Conservation (phyloP, 2,113 vertebrate genomes). For the Halichoeres trimaculatus region DNA sequence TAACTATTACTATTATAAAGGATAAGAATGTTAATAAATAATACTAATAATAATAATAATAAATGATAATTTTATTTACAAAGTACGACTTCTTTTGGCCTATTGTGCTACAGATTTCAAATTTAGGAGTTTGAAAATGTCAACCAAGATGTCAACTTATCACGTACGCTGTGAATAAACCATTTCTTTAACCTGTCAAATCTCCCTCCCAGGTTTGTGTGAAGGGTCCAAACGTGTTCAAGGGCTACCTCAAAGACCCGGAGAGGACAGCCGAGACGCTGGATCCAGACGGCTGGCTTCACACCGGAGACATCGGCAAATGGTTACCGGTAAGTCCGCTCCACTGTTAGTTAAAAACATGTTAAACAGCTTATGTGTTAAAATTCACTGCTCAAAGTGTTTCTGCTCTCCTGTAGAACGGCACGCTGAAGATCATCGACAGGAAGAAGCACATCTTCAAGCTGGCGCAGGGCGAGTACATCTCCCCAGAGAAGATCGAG, state of each 20-base stretch:
- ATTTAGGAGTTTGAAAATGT: too few relatives aligned
- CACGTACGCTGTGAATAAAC: too few relatives aligned
- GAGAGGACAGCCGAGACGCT: slow-evolving; percentile 91
- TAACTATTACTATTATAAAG: too few relatives aligned
- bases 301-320: slow-evolving; percentile 96
- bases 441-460: slow-evolving; percentile 99
- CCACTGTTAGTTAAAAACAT: neutral
- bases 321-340: slow-evolving; percentile 90
- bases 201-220: slow-evolving; percentile 90
- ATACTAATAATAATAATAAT: too few relatives aligned
- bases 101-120: neutral
- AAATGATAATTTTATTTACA: too few relatives aligned
- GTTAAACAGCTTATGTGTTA: neutral
- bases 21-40: too few relatives aligned
- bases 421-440: slow-evolving; percentile 96
- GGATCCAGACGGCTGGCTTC: slow-evolving; percentile 94
- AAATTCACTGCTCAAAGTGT: neutral
- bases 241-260: slow-evolving; percentile 96
- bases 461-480: slow-evolving; percentile 97
- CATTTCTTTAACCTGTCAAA: neutral
- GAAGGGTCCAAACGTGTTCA: slow-evolving; percentile 97
- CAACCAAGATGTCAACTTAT: too few relatives aligned
- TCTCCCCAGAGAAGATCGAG: slow-evolving; percentile 98
- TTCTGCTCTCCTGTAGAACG: slow-evolving; percentile 82
- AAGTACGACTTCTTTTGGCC: too few relatives aligned